phyloP scores from a whole-genome alignment of 2,113 vertebrate species.

The Pyxicephalus adspersus region DNA sequence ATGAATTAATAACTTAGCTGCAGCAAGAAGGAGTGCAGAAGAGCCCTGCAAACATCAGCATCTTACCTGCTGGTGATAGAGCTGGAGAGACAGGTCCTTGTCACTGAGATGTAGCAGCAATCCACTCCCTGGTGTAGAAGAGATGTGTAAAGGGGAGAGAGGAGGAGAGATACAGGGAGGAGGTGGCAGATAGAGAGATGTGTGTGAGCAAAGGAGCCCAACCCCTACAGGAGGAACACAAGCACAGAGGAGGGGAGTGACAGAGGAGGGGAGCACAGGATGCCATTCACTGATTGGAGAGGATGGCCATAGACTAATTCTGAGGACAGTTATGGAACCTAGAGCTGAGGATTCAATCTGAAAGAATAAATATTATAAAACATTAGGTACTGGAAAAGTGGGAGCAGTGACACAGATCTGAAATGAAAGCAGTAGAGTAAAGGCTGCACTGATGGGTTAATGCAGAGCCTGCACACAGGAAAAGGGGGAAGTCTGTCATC shows the following conservation, averaged over 20 bases:
- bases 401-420: background rate
- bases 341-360: background rate
- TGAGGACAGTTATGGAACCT: background rate
- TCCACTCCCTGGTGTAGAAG: slow-evolving; percentile 37
- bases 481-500: slow-evolving; percentile 12
- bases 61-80: slow-evolving; percentile 49
- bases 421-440: background rate
- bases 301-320: background rate
- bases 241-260: slow-evolving; percentile 14
- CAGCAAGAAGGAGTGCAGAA: background rate
- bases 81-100: slow-evolving; percentile 21
- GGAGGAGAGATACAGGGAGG: slow-evolving; percentile 17
- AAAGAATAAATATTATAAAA: background rate
- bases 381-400: background rate
- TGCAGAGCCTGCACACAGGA: background rate
- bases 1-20: slow-evolving; percentile 29
- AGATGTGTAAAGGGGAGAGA: slow-evolving; percentile 39
- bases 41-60: slow-evolving; percentile 11
- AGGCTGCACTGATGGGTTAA: background rate
- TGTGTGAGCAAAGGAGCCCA: slow-evolving; percentile 31
- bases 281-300: background rate
- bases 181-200: slow-evolving; percentile 35
- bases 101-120: slow-evolving; percentile 20
- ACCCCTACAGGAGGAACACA: slow-evolving; percentile 43
- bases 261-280: background rate